Evolutionary conservation across 2,797 vertebrate genomes (phyloP).

Genomic region (Liasis olivaceus): DNA sequence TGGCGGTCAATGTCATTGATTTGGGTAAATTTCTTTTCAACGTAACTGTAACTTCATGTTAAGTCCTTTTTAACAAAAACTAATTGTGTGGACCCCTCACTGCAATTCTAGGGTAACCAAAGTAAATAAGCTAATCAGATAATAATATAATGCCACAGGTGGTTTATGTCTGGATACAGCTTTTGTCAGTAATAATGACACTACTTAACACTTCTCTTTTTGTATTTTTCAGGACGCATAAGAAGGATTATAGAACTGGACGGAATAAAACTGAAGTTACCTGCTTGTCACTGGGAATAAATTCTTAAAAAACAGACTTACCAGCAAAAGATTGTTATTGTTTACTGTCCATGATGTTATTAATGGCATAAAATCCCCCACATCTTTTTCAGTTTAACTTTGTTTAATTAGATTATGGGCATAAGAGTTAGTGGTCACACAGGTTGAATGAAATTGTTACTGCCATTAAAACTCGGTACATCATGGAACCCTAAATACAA

Average conservation of each 20-base stretch:
- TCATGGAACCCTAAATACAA: not conserved
- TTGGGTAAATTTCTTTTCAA: no score
- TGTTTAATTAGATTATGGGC: not conserved
- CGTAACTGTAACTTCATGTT: no score
- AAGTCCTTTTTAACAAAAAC: no score
- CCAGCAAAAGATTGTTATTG: not conserved
- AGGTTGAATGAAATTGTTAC: not conserved
- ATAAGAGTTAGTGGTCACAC: not conserved
- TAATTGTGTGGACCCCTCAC: no score
- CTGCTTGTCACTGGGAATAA: slow-evolving; percentile 51
- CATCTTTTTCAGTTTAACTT: not conserved
- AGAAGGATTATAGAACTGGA: slow-evolving; percentile 52
- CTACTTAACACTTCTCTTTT: slow-evolving; percentile 6
- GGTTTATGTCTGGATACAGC: not conserved
- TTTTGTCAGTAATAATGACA: not conserved
- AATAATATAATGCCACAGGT: not conserved
- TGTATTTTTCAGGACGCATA: slow-evolving; percentile 53
- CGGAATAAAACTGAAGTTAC: not conserved
- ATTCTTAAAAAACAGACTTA: slow-evolving; percentile 11
- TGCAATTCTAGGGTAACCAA: not conserved
- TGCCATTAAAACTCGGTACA: not conserved
- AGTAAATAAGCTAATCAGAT: not conserved
- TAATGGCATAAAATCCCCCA: not conserved
- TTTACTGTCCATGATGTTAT: not conserved
- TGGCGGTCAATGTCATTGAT: no score